A percentile compares a stretch with the other conserved stretches of the same genome.
phyloP scores from a whole-genome alignment of 2,888 invertebrate genomes.

The Liopterus haemorrhoidalis region DNA sequence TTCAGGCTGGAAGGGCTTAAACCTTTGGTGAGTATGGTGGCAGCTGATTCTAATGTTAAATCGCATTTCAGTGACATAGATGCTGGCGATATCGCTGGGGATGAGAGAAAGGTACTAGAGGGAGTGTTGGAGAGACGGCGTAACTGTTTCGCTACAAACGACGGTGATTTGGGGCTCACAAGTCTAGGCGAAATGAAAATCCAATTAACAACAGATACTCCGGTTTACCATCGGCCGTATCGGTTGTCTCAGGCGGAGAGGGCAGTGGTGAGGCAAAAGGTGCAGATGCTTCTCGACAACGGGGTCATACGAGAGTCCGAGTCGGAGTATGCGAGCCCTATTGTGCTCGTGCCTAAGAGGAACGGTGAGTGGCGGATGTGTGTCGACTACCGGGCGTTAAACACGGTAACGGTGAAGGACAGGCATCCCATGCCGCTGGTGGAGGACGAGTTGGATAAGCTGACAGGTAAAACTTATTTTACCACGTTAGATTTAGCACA shows the following conservation, averaged over 20 bases:
- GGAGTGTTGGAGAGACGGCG: background rate
- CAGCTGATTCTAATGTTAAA: background rate
- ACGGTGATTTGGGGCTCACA: constrained; percentile 14
- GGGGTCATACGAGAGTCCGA: constrained; percentile 2
- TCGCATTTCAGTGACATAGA: too few relatives aligned
- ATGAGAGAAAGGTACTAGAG: background rate
- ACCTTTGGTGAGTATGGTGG: background rate
- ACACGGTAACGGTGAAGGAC: constrained; percentile 9
- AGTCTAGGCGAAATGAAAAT: constrained; percentile 13
- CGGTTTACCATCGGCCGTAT: constrained; percentile 17
- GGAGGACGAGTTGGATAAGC: too few relatives aligned
- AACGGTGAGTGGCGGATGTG: constrained; percentile 1
- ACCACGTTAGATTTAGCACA: too few relatives aligned
- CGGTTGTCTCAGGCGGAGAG: constrained; percentile 16
- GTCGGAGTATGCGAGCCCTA: constrained; percentile 13
- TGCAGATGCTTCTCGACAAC: background rate
- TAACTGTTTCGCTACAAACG: constrained; percentile 10
- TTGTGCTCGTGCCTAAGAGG: constrained; percentile 2
- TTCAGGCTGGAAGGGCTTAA: background rate
- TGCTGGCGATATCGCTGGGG: background rate
- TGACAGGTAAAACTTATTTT: too few relatives aligned
- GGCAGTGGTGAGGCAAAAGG: background rate
- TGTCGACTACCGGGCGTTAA: constrained; percentile 10
- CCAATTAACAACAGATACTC: background rate
- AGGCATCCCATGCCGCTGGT: constrained; percentile 6